Evolutionary conservation across 2,888 invertebrate genomes (phyloP).

Genomic region (Stenodera caucasica): DNA sequence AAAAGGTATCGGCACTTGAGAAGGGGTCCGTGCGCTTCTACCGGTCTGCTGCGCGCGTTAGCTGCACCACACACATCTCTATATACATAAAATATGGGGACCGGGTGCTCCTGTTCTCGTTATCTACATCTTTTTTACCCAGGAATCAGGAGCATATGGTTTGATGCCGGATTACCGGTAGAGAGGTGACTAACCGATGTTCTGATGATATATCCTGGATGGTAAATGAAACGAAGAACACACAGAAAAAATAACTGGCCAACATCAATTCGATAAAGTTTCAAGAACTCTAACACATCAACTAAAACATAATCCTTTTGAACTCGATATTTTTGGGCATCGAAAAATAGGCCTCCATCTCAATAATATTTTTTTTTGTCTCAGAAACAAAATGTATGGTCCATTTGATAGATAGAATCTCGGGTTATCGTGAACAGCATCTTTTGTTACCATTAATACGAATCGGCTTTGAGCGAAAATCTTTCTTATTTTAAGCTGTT

Average conservation of each 20-base stretch:
- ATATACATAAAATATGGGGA: background rate
- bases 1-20: constrained; percentile 56
- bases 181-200: constrained; percentile 49
- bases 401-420: too few relatives aligned
- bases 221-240: background rate
- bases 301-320: too few relatives aligned
- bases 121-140: constrained; percentile 28
- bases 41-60: constrained; percentile 33
- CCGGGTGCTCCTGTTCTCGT: constrained; percentile 18
- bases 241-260: background rate
- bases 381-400: too few relatives aligned
- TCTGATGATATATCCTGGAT: background rate
- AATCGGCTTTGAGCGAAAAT: too few relatives aligned
- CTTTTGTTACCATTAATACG: too few relatives aligned
- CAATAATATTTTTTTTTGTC: too few relatives aligned
- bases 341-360: too few relatives aligned
- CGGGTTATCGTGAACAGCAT: too few relatives aligned
- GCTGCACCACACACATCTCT: constrained; percentile 23
- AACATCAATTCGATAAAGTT: background rate
- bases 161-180: constrained; percentile 41
- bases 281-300: background rate
- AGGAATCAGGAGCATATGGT: constrained; percentile 45
- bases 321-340: too few relatives aligned
- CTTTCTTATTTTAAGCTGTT: too few relatives aligned
- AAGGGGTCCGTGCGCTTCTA: constrained; percentile 49